These are phyloP conservation scores for Noctua janthe DNA, from an alignment of 2,888 invertebrate species.

Conservation along the genomic window DNA sequence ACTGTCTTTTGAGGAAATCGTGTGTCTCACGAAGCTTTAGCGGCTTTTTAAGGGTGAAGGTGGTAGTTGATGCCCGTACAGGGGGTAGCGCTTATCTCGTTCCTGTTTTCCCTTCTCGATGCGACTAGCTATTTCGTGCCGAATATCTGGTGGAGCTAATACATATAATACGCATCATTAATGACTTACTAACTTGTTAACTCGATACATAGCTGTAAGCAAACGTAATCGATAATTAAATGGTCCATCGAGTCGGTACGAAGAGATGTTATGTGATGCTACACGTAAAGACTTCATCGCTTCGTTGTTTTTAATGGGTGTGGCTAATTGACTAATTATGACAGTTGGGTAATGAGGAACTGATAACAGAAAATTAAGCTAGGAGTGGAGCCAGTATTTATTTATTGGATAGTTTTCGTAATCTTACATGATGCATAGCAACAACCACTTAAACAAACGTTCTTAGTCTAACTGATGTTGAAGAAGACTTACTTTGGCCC, in stretches of 20 bases:
- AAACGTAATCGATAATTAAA: constrained; percentile 69
- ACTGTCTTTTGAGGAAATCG: too few species aligned
- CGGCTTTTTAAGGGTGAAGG: too few species aligned
- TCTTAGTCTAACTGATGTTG: not conserved
- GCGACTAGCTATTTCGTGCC: too few species aligned
- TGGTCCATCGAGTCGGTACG: constrained; percentile 66
- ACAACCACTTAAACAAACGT: not conserved
- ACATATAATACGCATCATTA: constrained; percentile 28
- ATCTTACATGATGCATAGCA: not conserved
- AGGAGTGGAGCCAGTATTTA: not conserved
- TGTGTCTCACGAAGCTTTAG: too few species aligned
- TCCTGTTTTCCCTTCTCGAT: too few species aligned
- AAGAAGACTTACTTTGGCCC: not conserved
- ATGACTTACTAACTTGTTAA: constrained; percentile 42
- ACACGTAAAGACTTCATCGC: constrained; percentile 41
- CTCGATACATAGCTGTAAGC: constrained; percentile 47
- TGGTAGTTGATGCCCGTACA: too few species aligned
- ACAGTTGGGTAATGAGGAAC: constrained; percentile 37
- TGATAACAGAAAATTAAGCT: constrained; percentile 23
- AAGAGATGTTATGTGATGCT: constrained; percentile 58
- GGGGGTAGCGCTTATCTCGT: too few species aligned
- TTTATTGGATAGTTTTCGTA: not conserved
- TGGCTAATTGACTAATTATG: constrained; percentile 43
- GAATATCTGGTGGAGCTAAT: not conserved
- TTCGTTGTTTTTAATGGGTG: constrained; percentile 22